Percentiles rank a stretch among this genome's conserved stretches.
These are phyloP conservation scores for Sinella curviseta DNA, from an alignment of 1,140 invertebrate species.

Conservation along the genomic window DNA sequence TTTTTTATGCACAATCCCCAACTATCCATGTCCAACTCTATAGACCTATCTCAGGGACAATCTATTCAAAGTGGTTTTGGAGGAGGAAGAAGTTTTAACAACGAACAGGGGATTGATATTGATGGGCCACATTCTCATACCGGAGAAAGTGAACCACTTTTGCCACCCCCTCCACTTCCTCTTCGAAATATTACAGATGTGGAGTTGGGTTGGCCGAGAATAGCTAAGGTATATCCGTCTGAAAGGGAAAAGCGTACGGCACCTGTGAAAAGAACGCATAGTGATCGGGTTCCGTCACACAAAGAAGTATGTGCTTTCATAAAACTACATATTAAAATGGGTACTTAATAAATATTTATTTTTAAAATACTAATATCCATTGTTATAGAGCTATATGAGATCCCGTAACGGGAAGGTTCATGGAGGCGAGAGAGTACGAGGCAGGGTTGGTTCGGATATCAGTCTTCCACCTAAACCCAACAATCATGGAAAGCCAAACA, in stretches of 20 bases:
- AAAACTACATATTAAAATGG: background rate
- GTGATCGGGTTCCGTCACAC: conserved; percentile 47
- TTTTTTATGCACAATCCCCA: conserved; percentile 61
- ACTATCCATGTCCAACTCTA: conserved; percentile 46
- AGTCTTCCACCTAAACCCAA: conserved; percentile 23
- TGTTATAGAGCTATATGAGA: background rate
- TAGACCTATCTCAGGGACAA: conserved; percentile 50
- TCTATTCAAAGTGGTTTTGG: conserved; percentile 37
- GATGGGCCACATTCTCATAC: conserved; percentile 29
- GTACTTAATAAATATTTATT: background rate
- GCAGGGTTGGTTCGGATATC: conserved; percentile 16
- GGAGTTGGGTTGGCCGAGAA: conserved; percentile 47
- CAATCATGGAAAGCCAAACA: conserved; percentile 10
- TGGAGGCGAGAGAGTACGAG: background rate
- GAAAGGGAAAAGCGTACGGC: conserved; percentile 45
- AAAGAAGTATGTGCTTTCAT: conserved; percentile 34
- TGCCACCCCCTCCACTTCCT: conserved; percentile 56
- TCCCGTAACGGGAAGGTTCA: conserved; percentile 7
- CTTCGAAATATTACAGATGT: conserved; percentile 38
- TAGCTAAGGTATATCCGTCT: conserved; percentile 47
- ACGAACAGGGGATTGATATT: conserved; percentile 48
- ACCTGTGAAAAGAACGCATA: conserved; percentile 48
- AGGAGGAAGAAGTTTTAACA: conserved; percentile 44
- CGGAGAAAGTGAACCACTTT: conserved; percentile 66
- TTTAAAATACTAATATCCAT: no score